phyloP scores from a whole-genome alignment of 2,797 vertebrate species.

The Anas capensis region DNA sequence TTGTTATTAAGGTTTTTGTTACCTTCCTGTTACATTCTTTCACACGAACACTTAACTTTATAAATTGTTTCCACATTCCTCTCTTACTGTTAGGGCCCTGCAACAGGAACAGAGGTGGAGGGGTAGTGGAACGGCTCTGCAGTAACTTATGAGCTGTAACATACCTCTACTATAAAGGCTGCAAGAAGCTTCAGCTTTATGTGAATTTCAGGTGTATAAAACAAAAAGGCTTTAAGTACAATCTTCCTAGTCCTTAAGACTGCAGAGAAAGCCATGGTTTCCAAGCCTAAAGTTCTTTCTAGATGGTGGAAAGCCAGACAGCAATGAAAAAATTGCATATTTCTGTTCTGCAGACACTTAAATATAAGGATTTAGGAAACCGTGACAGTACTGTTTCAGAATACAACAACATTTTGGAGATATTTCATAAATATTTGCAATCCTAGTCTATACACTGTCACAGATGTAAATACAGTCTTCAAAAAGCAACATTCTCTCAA shows the following conservation, averaged over 20 bases:
- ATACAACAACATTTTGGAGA: background rate
- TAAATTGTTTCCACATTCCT: background rate
- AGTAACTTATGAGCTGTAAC: background rate
- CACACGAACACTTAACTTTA: background rate
- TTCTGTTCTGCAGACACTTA: background rate
- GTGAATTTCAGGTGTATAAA: background rate
- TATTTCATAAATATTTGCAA: constrained; percentile 41
- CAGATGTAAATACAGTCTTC: background rate
- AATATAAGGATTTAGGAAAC: background rate
- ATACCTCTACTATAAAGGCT: background rate
- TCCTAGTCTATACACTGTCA: background rate
- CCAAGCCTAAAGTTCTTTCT: accelerated
- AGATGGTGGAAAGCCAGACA: background rate
- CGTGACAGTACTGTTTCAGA: background rate
- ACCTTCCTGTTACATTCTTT: background rate
- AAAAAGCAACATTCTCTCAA: background rate
- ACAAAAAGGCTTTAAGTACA: background rate
- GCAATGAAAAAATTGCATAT: background rate
- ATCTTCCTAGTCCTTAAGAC: background rate
- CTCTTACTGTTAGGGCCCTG: background rate
- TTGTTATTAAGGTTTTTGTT: background rate
- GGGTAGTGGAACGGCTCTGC: background rate
- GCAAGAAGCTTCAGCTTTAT: background rate
- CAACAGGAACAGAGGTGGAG: background rate
- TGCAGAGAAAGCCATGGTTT: background rate